Conservation (phyloP, 2,113 vertebrate species). For the Nycticryphes semicollaris region DNA sequence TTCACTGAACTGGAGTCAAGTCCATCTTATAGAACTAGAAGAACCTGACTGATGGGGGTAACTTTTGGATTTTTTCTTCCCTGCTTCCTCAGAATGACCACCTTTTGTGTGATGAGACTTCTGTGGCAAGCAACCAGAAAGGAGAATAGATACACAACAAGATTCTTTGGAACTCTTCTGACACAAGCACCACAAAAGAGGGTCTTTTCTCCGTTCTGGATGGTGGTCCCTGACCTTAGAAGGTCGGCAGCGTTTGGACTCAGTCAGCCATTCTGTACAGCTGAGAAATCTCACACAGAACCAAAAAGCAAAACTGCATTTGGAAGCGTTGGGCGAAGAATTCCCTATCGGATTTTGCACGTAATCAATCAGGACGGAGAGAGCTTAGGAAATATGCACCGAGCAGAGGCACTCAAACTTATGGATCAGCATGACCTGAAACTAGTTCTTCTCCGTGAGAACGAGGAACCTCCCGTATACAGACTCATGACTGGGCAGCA, state of each 20-base stretch:
- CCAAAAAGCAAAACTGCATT: slow-evolving; percentile 69
- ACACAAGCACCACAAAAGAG: neutral
- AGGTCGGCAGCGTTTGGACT: neutral
- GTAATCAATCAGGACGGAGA: slow-evolving; percentile 81
- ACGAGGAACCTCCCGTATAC: slow-evolving; percentile 83
- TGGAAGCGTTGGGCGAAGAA: slow-evolving; percentile 82
- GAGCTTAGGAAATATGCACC: slow-evolving; percentile 85
- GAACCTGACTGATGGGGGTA: neutral
- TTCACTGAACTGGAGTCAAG: neutral
- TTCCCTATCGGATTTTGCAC: slow-evolving; percentile 78
- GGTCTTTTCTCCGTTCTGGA: slow-evolving; percentile 37
- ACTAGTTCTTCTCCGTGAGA: slow-evolving; percentile 76
- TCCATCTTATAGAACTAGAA: neutral
- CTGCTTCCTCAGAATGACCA: slow-evolving; percentile 71
- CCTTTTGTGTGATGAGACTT: slow-evolving; percentile 54
- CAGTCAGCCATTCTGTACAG: slow-evolving; percentile 63
- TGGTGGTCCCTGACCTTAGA: neutral
- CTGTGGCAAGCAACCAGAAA: slow-evolving; percentile 38
- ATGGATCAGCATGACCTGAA: slow-evolving; percentile 83
- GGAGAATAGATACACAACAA: neutral
- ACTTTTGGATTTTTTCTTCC: neutral
- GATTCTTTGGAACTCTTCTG: slow-evolving; percentile 7
- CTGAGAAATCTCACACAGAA: neutral
- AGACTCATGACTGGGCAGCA: slow-evolving; percentile 88
- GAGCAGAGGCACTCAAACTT: slow-evolving; percentile 79